These are phyloP conservation scores for Malthinus seriepunctatus DNA, from an alignment of 2,888 invertebrate genomes.

Conservation along the genomic window DNA sequence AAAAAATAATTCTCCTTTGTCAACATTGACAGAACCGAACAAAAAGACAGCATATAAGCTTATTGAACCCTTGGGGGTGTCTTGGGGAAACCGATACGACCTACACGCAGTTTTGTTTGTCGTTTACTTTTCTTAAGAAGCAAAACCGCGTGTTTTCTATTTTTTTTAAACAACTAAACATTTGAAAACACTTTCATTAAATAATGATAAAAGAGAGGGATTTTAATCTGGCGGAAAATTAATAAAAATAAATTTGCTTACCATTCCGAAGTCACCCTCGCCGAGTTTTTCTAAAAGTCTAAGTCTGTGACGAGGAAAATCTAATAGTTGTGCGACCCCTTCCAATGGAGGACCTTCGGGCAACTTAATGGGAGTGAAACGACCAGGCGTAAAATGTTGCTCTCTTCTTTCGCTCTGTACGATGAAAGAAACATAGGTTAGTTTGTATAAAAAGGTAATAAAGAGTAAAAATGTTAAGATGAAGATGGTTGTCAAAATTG, in stretches of 20 bases:
- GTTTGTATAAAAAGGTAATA: slow-evolving; percentile 10
- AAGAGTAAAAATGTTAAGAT: slow-evolving; percentile 13
- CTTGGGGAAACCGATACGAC: slow-evolving; percentile 36
- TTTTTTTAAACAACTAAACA: slow-evolving; percentile 8
- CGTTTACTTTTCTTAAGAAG: slow-evolving; percentile 23
- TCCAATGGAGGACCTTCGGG: slow-evolving; percentile 71
- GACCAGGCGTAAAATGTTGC: slow-evolving; percentile 68
- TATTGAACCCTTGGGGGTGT: slow-evolving; percentile 36
- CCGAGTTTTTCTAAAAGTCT: slow-evolving; percentile 83
- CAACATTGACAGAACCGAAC: slow-evolving; percentile 36
- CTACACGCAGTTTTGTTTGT: slow-evolving; percentile 28
- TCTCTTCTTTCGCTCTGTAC: slow-evolving; percentile 66
- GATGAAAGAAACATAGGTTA: slow-evolving; percentile 29
- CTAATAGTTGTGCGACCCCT: slow-evolving; percentile 70
- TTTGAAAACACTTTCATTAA: no score
- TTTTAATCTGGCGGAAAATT: not conserved
- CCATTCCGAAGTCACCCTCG: slow-evolving; percentile 87
- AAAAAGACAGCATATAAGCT: slow-evolving; percentile 28
- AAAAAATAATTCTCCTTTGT: slow-evolving; percentile 24
- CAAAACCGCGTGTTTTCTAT: no score
- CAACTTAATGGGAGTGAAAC: slow-evolving; percentile 74
- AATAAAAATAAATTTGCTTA: slow-evolving; percentile 55
- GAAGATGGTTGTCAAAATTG: slow-evolving; percentile 17
- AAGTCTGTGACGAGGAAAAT: slow-evolving; percentile 82
- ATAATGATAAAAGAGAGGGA: no score